Conservation (phyloP, 2,113 vertebrate genomes). For the Clarias gariepinus region DNA sequence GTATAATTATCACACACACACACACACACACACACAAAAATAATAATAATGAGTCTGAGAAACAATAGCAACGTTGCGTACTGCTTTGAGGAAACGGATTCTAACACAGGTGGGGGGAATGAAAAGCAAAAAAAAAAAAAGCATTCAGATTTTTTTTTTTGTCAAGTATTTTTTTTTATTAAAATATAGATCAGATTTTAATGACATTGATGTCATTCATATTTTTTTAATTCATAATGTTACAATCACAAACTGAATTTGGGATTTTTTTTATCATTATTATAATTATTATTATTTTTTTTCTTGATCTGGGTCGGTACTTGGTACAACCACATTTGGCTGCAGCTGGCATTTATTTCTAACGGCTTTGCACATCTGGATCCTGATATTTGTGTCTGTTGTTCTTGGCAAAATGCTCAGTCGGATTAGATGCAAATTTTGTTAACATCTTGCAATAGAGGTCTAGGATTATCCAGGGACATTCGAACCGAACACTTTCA, state of each 20-base stretch:
- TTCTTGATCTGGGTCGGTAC: background rate
- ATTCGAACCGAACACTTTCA: background rate
- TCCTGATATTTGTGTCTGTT: background rate
- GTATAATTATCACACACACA: slow-evolving; percentile 32
- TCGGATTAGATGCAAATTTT: background rate
- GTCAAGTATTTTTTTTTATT: background rate
- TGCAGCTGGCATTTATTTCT: background rate
- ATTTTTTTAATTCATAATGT: background rate
- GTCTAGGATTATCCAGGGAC: background rate
- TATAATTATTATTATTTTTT: no score
- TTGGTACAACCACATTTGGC: background rate
- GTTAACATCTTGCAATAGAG: background rate
- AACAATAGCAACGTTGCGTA: background rate
- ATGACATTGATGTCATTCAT: background rate
- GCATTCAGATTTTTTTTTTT: no score
- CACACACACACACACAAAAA: background rate
- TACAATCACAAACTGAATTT: background rate
- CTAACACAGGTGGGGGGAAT: background rate
- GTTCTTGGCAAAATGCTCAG: background rate
- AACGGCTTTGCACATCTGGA: background rate
- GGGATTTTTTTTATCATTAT: background rate
- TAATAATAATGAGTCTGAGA: slow-evolving; percentile 34
- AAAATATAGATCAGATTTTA: no score
- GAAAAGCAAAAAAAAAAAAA: background rate
- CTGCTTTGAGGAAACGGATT: background rate